Base-by-base conservation (phyloP, 2,888 invertebrate genomes). In the Lochmaea crataegi region DNA sequence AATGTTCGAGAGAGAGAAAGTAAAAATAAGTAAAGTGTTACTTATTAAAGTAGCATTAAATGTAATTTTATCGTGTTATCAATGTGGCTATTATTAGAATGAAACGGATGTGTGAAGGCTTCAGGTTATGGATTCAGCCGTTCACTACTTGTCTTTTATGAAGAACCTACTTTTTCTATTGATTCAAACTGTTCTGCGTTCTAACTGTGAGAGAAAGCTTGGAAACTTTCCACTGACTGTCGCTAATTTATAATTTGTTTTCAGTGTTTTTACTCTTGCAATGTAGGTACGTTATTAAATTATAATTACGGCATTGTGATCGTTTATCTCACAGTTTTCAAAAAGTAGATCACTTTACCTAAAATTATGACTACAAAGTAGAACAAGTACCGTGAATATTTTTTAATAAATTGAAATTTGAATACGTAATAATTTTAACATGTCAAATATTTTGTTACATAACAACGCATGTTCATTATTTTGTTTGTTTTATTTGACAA, bases 161-260 rank as follows among this genome's bases (percentile, higher is more conserved):
- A 75, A 77, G 76, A 78, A 78, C 80, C 80, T 80, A 80, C 80
- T 79, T 80, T 80, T 79, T 79, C 78, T 75, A 77, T 76, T 65
- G 75, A 76, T 75, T 76, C 72, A 71, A 73, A 75, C 74, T 78
- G 78, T 77, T 77, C 73, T 75, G 77, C 71, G 76, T 74, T 69
- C 56, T 61, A 74, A 72, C 76, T 67, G 22, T 32, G 61, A 72
- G 80, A 80, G 80, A 80, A 80, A 80, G 80, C 80, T 75, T 57
- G 68, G 77, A 79, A 80, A 80, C 78, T 80, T 80, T 76, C 77
- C 72, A 67, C 67, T 77, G 76, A 77, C 77, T 80, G 77, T 79
- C 78, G 76, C 80, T 80, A 80, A 80, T 79, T 80, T 64, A 73
- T 71, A 67, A 73, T 68, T 72, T 69, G 60, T 60, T 63, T 16